phyloP scores from a whole-genome alignment of 2,888 invertebrate species.

The Cybosia mesomella region DNA sequence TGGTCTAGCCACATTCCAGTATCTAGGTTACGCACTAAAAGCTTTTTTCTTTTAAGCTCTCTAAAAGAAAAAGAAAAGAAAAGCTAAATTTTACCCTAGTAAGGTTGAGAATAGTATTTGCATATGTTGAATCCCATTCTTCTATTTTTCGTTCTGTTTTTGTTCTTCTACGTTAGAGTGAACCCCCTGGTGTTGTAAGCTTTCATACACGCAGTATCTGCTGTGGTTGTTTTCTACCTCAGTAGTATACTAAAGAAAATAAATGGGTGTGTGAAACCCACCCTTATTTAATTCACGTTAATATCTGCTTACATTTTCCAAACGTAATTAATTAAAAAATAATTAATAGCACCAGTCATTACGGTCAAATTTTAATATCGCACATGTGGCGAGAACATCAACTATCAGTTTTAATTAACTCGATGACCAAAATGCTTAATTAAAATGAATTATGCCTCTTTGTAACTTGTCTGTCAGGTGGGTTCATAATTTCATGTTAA shows the following conservation, averaged over 20 bases:
- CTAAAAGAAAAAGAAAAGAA: background rate
- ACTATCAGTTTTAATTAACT: constrained; percentile 61
- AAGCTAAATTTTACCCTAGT: too few relatives aligned
- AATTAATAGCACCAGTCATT: constrained; percentile 37
- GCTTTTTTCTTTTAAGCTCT: background rate
- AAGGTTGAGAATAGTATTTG: too few relatives aligned
- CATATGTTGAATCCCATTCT: too few relatives aligned
- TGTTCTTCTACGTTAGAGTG: too few relatives aligned
- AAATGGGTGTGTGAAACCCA: background rate
- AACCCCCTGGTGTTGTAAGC: too few relatives aligned
- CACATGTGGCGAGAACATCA: constrained; percentile 31
- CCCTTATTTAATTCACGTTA: constrained; percentile 3
- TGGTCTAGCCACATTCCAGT: background rate
- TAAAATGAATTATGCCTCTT: constrained; percentile 12
- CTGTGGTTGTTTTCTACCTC: background rate
- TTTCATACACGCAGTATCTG: too few relatives aligned
- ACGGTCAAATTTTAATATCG: constrained; percentile 47
- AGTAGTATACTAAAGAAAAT: background rate
- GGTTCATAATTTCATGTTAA: background rate
- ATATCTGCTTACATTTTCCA: constrained; percentile 26
- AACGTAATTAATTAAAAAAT: constrained; percentile 48
- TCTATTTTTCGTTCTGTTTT: background rate
- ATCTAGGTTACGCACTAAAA: background rate
- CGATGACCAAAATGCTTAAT: constrained; percentile 25
- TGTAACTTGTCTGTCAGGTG: background rate